A percentile compares a stretch with the other conserved stretches of the same genome.
phyloP scores from a whole-genome alignment of 2,797 vertebrate species.

The Acanthornis magna region DNA sequence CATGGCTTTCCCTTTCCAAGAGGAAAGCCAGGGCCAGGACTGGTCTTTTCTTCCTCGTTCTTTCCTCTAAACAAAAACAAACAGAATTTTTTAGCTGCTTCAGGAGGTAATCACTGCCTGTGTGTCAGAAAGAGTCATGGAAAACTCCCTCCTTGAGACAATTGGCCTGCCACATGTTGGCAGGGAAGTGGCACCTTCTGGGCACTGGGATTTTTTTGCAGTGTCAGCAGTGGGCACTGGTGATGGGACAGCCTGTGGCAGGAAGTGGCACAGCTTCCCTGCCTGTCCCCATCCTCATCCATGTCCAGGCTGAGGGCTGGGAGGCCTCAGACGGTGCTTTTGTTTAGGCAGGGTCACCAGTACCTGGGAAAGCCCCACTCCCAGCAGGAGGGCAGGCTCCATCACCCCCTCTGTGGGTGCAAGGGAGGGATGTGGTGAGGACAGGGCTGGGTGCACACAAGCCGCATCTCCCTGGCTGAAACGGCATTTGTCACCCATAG shows the following conservation, averaged over 20 bases:
- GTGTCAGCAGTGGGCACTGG: not conserved
- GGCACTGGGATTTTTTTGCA: not conserved
- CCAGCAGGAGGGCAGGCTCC: not conserved
- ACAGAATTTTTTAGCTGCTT: not conserved
- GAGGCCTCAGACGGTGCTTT: not conserved
- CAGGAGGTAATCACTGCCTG: not conserved
- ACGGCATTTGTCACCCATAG: not conserved
- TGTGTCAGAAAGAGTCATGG: not conserved
- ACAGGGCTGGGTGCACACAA: rapidly evolving
- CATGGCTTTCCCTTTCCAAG: not conserved
- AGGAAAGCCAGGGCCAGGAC: not conserved
- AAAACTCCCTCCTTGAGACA: not conserved
- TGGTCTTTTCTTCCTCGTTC: not conserved
- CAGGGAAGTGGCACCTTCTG: not conserved
- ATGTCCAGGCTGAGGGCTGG: not conserved
- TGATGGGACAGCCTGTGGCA: rapidly evolving
- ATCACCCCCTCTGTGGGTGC: rapidly evolving
- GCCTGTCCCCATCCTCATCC: not conserved
- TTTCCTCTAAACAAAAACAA: not conserved
- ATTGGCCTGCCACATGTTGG: rapidly evolving
- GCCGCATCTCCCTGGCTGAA: not conserved
- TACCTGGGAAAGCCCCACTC: not conserved
- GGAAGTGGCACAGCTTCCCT: not conserved
- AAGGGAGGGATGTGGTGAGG: not conserved
- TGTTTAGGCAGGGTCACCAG: not conserved